A percentile compares a stretch with the other conserved stretches of the same genome.
Evolutionary conservation across 2,888 invertebrate genomes (phyloP).

Genomic region (Tanypteryx hageni): DNA sequence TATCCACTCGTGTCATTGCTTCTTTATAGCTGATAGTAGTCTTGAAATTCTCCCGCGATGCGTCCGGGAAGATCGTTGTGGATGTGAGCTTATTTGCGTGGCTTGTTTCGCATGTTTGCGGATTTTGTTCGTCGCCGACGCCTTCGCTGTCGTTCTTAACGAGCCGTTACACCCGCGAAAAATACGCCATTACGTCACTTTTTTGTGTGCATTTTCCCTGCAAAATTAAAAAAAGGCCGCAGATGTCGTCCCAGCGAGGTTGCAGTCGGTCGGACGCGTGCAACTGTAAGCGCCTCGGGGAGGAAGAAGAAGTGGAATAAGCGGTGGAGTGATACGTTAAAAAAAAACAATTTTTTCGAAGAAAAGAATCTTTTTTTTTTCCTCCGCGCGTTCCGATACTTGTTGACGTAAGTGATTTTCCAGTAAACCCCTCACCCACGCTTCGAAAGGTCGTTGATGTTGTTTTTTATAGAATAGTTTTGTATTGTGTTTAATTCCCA

Average conservation of each 20-base stretch:
- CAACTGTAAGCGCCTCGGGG: not conserved
- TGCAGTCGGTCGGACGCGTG: not conserved
- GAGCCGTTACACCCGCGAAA: not conserved
- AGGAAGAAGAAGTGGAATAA: not conserved
- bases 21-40: not conserved
- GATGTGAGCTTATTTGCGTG: not conserved
- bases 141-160: not conserved
- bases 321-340: not conserved
- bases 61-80: not conserved
- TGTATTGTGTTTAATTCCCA: no score
- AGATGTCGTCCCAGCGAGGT: not conserved
- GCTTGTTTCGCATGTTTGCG: not conserved
- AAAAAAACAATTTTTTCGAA: not conserved
- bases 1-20: slow-evolving; percentile 19
- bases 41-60: not conserved
- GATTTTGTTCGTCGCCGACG: not conserved
- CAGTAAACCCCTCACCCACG: not conserved
- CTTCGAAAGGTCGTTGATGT: no score
- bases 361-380: not conserved
- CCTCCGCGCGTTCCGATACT: not conserved
- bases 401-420: not conserved
- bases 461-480: no score
- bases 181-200: not conserved
- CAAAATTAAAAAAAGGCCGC: not conserved
- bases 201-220: not conserved